Evolutionary conservation across 2,797 vertebrate species (phyloP).

Genomic region (Sphaeramia orbicularis): DNA sequence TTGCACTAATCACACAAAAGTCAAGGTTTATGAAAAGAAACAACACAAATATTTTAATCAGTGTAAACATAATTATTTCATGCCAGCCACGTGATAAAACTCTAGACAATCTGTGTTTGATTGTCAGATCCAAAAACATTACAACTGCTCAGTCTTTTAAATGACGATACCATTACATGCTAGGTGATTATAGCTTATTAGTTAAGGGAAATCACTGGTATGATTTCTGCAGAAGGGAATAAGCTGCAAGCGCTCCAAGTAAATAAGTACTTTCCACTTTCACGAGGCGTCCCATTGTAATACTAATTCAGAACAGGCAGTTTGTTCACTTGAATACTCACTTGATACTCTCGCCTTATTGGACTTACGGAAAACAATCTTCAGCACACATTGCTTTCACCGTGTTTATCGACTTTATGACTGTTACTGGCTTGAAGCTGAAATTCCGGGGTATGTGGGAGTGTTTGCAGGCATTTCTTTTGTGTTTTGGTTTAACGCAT

Average conservation of each 20-base stretch:
- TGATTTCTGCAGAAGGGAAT: slow-evolving; percentile 27
- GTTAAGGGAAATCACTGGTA: slow-evolving; percentile 1
- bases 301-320: slow-evolving; percentile 22
- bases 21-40: background rate
- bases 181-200: slow-evolving; percentile 9
- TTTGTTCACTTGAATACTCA: slow-evolving; percentile 28
- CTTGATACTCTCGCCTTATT: slow-evolving; percentile 24
- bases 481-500: slow-evolving; percentile 8
- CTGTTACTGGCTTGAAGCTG: slow-evolving; percentile 19
- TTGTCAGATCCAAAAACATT: slow-evolving; percentile 19
- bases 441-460: slow-evolving; percentile 6
- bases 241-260: slow-evolving; percentile 2
- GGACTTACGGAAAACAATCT: slow-evolving; percentile 26
- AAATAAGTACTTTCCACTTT: slow-evolving; percentile 21
- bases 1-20: background rate
- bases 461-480: background rate
- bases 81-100: background rate
- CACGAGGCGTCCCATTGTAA: slow-evolving; percentile 10
- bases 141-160: slow-evolving; percentile 2
- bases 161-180: slow-evolving; percentile 12
- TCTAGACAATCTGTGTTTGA: background rate
- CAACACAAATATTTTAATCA: background rate
- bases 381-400: slow-evolving; percentile 24
- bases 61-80: background rate
- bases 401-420: slow-evolving; percentile 42